Evolutionary conservation across 2,888 invertebrate genomes (phyloP), one percentile per base, ranked within the genome.

Genomic region (Cyaniris semiargus): DNA sequence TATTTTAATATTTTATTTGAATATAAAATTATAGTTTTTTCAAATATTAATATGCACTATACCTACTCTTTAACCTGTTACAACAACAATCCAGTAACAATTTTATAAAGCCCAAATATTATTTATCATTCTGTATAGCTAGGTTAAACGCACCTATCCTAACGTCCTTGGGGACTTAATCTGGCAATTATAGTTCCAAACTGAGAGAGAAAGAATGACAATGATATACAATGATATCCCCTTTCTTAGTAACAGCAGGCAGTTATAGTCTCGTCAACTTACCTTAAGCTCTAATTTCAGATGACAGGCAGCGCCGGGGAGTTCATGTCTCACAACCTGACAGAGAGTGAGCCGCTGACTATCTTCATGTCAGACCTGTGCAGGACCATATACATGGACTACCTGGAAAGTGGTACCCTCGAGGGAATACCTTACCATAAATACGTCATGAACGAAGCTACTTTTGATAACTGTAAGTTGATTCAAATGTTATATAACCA

Each of bases 361-460:
- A 91, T 97, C 83, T 97, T 97, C 87, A 94, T 96, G 78, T 94
- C 97, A 0, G 97, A 98, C 85, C 91, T 98, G 82, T 98, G 98
- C 88, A 95, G 97, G 79, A 95, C 93, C 0, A 92, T 96, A 18
- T 92, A 94, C 60, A 87, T 97, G 85, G 95, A 96, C 81, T 97
- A 95, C 84, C 93, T 94, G 38, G 90, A 94, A 81, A 96, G 95
- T 27, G 94, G 95, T 0, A 83, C 86, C 1, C 85, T 95, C 8
- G 90, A 94, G 31, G 96, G 96, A 0, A 90, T 97, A 1, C 86
- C 89, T 0, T 96, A 96, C 72, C 95, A 96, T 84, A 96, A 96
- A 84, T 98, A 95, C 85, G 93, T 95, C 18, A 94, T 96, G n/a
- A 95, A 95, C 0, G 91, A 94, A 70, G 93, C 94, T 18, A 66